These are phyloP conservation scores for Netelia melanura DNA, from an alignment of 2,888 invertebrate species.

Conservation along the genomic window DNA sequence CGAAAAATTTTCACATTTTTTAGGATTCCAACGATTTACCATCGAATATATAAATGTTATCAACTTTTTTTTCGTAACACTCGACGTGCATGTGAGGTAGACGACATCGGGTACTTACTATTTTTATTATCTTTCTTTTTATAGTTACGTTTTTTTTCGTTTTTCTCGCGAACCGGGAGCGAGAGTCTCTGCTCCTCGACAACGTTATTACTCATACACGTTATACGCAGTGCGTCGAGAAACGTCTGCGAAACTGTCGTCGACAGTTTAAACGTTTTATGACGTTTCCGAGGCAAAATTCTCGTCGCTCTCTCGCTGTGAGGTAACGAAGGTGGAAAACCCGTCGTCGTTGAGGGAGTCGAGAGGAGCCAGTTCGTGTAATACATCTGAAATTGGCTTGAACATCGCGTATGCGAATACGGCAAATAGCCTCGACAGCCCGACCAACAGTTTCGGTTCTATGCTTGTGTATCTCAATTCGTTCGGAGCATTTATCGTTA, in stretches of 20 bases:
- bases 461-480: constrained; percentile 14
- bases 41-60: too few relatives aligned
- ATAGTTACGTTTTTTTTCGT: not conserved
- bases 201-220: constrained; percentile 30
- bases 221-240: constrained; percentile 29
- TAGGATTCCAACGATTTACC: not conserved
- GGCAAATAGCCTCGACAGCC: constrained; percentile 51
- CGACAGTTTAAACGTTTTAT: constrained; percentile 59
- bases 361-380: constrained; percentile 44
- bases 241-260: constrained; percentile 57
- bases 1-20: not conserved
- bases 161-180: not conserved
- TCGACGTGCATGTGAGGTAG: constrained; percentile 12
- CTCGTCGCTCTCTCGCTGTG: constrained; percentile 38
- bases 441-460: constrained; percentile 13
- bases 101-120: constrained; percentile 11
- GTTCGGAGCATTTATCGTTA: constrained; percentile 20
- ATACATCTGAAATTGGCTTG: constrained; percentile 61
- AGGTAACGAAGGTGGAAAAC: constrained; percentile 59
- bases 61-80: not conserved
- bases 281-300: constrained; percentile 53
- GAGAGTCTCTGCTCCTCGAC: constrained; percentile 30
- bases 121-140: constrained; percentile 13
- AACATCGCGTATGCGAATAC: constrained; percentile 37
- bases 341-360: constrained; percentile 33